A percentile compares a stretch with the other conserved stretches of the same genome.
phyloP scores from a whole-genome alignment of 2,888 invertebrate species.

The Griposia aprilina region DNA sequence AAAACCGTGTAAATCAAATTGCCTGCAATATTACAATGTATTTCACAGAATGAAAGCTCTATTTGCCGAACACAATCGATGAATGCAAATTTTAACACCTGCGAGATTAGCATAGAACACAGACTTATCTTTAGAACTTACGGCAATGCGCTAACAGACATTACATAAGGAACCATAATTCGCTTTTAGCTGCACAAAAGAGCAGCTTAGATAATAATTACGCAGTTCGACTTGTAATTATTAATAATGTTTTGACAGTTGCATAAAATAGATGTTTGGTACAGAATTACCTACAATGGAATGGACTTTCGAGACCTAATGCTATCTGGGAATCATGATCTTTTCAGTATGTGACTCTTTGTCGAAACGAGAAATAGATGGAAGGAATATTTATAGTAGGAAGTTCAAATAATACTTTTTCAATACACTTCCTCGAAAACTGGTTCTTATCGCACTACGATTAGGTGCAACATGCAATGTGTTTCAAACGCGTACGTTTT shows the following conservation, averaged over 20 bases:
- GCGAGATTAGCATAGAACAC: slow-evolving; percentile 48
- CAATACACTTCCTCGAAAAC: too few relatives aligned
- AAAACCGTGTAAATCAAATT: slow-evolving; percentile 6
- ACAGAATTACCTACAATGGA: neutral
- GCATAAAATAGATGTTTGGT: slow-evolving; percentile 21
- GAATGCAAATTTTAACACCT: slow-evolving; percentile 58
- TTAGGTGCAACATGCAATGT: too few relatives aligned
- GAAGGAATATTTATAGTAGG: too few relatives aligned
- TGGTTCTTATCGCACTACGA: too few relatives aligned
- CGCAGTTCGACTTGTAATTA: slow-evolving; percentile 47
- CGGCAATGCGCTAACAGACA: slow-evolving; percentile 24
- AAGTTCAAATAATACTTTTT: too few relatives aligned
- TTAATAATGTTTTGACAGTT: slow-evolving; percentile 57
- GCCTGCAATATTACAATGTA: slow-evolving; percentile 15
- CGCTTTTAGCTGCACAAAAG: slow-evolving; percentile 29
- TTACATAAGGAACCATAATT: slow-evolving; percentile 52
- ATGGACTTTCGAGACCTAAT: neutral
- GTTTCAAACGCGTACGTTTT: too few relatives aligned
- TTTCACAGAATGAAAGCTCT: slow-evolving; percentile 39
- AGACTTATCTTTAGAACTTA: slow-evolving; percentile 40
- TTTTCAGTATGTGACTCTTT: too few relatives aligned
- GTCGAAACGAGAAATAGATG: too few relatives aligned
- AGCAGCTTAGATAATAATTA: slow-evolving; percentile 52
- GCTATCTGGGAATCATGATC: neutral
- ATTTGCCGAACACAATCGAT: slow-evolving; percentile 43